Evolutionary conservation across 64 coral and sea anemone species (phyloP), one percentile per base, ranked within the genome.

Genomic region (Actinia tenebrosa): DNA sequence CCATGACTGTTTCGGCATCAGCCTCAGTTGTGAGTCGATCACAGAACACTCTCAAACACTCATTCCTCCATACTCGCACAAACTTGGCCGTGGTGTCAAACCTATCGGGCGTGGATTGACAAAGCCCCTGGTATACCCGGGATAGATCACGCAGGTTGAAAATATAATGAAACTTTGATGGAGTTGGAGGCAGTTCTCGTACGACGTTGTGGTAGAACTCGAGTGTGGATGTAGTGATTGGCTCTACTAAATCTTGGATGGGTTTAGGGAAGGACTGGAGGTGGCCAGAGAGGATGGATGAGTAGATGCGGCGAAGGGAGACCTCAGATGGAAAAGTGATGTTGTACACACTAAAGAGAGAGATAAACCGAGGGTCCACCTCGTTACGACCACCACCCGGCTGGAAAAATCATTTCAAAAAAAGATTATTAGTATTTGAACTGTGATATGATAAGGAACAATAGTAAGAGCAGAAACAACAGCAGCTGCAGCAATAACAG

Each of bases 101-200:
- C 78, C 97, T 95, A 84, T 99, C 97, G 54, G 88, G 91, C 26
- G 93, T 95, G 45, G 90, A 92, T 26, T 92, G 93, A 79, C 97
- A 99, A 84, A 99, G 23, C 30, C 97, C 97, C 82, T 99, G 97
- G 86, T 94, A 95, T 44, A 95, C 89, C 58, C 97, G 97, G 71
- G 97, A 99, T 30, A 99, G 78, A 64, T 99, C 97, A 43, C 97
- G 97, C 55, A 99, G 80, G 89, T 99, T 99, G 89, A 99, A 99
- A 71, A 99, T 99, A 54, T 99, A 99, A 69, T 99, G 97, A 44
- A 99, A 99, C 91, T 99, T 99, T 22, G 97, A 99, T 30, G 97
- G 97, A 0, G 97, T 99, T 0, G 97, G 97, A 44, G 97, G 97
- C 7, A 95, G 64, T 18, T 99, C 91, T 19, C 77, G 90, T 4